Evolutionary conservation across 2,113 vertebrate genomes (phyloP), one percentile per base, ranked within the genome.

Genomic region (Ia io): DNA sequence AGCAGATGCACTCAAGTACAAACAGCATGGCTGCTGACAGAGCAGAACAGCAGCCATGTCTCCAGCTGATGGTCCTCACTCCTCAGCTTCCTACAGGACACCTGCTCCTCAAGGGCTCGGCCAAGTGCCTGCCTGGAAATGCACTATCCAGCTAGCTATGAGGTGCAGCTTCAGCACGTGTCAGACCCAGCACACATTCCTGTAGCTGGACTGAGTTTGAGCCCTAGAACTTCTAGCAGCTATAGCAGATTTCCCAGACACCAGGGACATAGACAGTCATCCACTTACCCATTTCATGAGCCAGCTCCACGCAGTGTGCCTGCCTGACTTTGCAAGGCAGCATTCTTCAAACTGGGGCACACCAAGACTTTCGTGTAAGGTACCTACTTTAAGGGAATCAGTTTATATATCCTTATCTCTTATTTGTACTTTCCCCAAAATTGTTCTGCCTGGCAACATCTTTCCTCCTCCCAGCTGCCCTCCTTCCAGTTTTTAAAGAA

Each of bases 1-100:
- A n/a, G 5, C 95, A 91, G 97, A 73, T 37, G 65, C 37, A 42
- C 3, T 0, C 47, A 65, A 84, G 42, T 88, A 76, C 84, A 94
- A 59, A 88, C 95, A 97, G 93, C 70, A 87, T 14, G 30, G 32
- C 6, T n/a, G 79, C 83, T 5, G 61, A 59, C 12, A 69, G 79
- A 0, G 0, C 17, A 56, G 91, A 96, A 22, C 7, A 65, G 82
- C 91, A 42, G 65, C 95, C 82, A n/a, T 53, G n/a, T 89, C 70
- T 49, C 30, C 20, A 4, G 73, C 70, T 42, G 76, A 83, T 0
- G 37, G 79, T 42, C 0, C 0, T 69, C 30, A 1, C 1, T 30
- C 40, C 53, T 0, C 61, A 18, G 23, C 76, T 94, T 89, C 97
- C 37, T 51, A 0, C 0, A 53, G 56, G 92, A 35, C 51, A 0